A percentile compares a stretch with the other conserved stretches of the same genome.
phyloP scores from a whole-genome alignment of 2,113 vertebrate genomes.

The Epinephelus fuscoguttatus region DNA sequence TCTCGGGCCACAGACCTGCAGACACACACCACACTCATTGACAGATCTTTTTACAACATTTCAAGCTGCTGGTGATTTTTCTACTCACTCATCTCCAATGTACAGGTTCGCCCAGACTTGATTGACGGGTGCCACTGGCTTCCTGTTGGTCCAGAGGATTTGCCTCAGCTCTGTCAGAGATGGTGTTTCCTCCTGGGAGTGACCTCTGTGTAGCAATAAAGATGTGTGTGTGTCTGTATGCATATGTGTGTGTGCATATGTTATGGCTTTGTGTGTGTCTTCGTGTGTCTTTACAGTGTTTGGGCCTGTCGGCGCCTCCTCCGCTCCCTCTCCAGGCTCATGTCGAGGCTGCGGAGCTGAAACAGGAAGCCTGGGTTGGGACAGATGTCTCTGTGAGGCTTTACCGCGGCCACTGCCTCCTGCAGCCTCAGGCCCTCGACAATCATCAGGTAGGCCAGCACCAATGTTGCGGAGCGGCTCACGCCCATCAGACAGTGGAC shows the following conservation, averaged over 20 bases:
- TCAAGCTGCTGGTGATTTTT: not conserved
- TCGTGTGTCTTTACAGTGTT: slow-evolving; percentile 68
- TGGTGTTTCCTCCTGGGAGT: slow-evolving; percentile 46
- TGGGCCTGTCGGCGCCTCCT: slow-evolving; percentile 57
- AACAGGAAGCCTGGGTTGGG: slow-evolving; percentile 85
- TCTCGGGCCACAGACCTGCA: slow-evolving; percentile 79
- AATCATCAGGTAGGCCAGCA: slow-evolving; percentile 86
- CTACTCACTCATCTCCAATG: slow-evolving; percentile 64
- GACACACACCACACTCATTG: slow-evolving; percentile 15
- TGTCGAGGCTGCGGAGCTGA: slow-evolving; percentile 84
- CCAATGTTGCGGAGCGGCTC: slow-evolving; percentile 83
- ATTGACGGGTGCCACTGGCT: slow-evolving; percentile 47
- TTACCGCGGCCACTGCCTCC: slow-evolving; percentile 77
- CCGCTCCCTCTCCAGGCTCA: slow-evolving; percentile 76
- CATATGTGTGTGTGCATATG: slow-evolving; percentile 4
- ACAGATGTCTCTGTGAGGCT: slow-evolving; percentile 82
- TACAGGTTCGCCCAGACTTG: slow-evolving; percentile 67
- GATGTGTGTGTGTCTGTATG: slow-evolving; percentile 23
- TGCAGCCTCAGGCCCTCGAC: slow-evolving; percentile 78
- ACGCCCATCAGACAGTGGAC: slow-evolving; percentile 87
- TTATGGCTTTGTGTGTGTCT: slow-evolving; percentile 8
- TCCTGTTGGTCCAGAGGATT: slow-evolving; percentile 69
- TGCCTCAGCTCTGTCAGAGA: slow-evolving; percentile 61
- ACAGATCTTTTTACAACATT: not conserved
- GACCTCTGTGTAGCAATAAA: slow-evolving; percentile 51